Evolutionary conservation across 2,888 invertebrate genomes (phyloP), one percentile per base, ranked within the genome.

Genomic region (Orthosia gothica): DNA sequence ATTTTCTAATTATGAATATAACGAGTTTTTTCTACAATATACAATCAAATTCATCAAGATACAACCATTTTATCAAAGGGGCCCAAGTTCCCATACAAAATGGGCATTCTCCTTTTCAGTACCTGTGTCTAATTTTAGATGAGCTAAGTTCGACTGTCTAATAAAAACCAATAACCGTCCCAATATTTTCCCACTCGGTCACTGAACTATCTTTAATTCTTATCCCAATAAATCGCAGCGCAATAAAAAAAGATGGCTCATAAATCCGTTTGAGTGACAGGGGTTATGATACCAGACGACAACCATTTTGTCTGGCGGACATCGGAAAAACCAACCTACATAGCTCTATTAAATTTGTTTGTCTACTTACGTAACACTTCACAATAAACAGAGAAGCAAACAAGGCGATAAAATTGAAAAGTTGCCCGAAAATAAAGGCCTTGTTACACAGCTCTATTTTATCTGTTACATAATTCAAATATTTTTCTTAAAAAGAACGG

Each of bases 321-420:
- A 61, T 63, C 18, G 40, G 40, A 67, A 74, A 73, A 73, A 52
- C 66, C 20, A 65, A 65, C 73, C 66, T 69, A 66, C 13, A 76
- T 26, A 70, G 62, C 66, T 63, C 62, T 50, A 65, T 83, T 83
- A 79, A 86, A 79, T 84, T 82, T 88, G 82, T 87, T 87, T 88
- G 76, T 76, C 74, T 78, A 64, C 69, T 86, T 79, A 79, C 64
- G 59, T 81, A 81, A 77, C 73, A 67, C 40, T 32, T 64, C 54
- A 63, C 69, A 70, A 76, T 67, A 80, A 63, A 69, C 20, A 63
- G 65, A 75, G 67, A 70, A 74, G 75, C 72, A 88, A 88, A 89
- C 87, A 89, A 88, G 74, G 74, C 85, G 67, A 89, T 88, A 88
- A 88, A 83, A 81, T 55, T 76, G 54, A 83, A 86, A 87, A 84